Conservation (phyloP, 2,888 invertebrate genomes). For the Thecophora atra region DNA sequence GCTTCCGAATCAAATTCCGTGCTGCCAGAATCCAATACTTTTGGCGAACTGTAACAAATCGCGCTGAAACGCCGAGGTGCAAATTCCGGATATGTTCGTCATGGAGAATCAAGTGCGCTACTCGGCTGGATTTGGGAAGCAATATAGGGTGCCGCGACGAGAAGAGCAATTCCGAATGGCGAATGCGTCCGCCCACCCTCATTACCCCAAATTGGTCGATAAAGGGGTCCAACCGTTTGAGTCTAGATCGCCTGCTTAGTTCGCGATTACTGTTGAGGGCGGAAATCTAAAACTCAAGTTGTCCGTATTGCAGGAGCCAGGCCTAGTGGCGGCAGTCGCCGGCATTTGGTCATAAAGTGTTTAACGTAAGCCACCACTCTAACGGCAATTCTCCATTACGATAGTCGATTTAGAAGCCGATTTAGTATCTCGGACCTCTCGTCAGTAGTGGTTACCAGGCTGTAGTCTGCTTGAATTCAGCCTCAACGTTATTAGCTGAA, state of each 20-base stretch:
- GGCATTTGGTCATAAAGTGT: constrained; percentile 26
- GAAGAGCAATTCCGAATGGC: too few species aligned
- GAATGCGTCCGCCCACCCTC: too few species aligned
- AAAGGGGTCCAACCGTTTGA: too few species aligned
- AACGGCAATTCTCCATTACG: constrained; percentile 18
- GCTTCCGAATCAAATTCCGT: too few species aligned
- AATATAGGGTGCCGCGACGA: too few species aligned
- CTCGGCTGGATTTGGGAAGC: too few species aligned
- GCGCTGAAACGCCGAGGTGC: too few species aligned
- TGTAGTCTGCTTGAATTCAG: neutral
- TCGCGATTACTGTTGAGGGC: neutral
- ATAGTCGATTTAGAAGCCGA: neutral
- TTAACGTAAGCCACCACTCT: constrained; percentile 27
- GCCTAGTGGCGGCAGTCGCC: neutral
- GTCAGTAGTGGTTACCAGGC: neutral
- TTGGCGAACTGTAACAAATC: too few species aligned
- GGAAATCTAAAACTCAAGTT: neutral
- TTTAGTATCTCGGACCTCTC: neutral
- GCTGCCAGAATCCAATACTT: too few species aligned
- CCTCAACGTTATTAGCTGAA: neutral
- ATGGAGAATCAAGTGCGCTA: too few species aligned
- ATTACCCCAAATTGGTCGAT: too few species aligned
- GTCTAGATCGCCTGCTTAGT: neutral
- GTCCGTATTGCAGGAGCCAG: constrained; percentile 19
- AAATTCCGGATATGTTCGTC: too few species aligned